Base-by-base conservation (phyloP, 2,888 invertebrate species). In the Apomyelois bistriatella region DNA sequence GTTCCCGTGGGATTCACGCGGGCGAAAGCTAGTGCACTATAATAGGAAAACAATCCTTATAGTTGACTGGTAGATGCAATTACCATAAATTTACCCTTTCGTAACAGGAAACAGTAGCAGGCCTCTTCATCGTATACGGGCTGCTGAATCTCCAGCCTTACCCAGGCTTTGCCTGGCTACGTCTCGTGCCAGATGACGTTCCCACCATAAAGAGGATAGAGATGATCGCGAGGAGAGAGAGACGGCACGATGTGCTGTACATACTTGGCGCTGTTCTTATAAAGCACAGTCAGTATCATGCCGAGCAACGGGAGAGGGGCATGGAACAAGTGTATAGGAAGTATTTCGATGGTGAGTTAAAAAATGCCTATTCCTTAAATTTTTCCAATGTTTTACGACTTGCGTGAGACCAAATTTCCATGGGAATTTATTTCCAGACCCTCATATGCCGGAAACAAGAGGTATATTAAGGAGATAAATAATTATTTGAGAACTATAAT, bases 41-140 rank as follows among this genome's bases (percentile, higher is more conserved):
- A n/a, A n/a, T n/a, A n/a, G n/a, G n/a, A n/a, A n/a, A n/a, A n/a
- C n/a, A n/a, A n/a, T n/a, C n/a, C n/a, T n/a, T n/a, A n/a, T n/a
- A n/a, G n/a, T n/a, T n/a, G n/a, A n/a, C n/a, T n/a, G n/a, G n/a
- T n/a, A n/a, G n/a, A n/a, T n/a, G n/a, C n/a, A n/a, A n/a, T n/a
- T n/a, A n/a, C n/a, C n/a, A n/a, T n/a, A n/a, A n/a, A n/a, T n/a
- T n/a, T n/a, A n/a, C n/a, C n/a, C n/a, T n/a, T n/a, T n/a, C n/a
- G n/a, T n/a, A n/a, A 9, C 16, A 89, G 89, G 78, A 81, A 56
- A 72, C 78, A 1, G 75, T 88, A 53, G 75, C 76, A 0, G 87
- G 85, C 0, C 61, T 89, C 0, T 89, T 85, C 58, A 60, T 90
- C 2, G 78, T 85, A 0, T 89, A 90, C 38, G 76, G 73, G 0